Conservation (phyloP, 1,140 invertebrate genomes). For the Acromyrmex charruanus region DNA sequence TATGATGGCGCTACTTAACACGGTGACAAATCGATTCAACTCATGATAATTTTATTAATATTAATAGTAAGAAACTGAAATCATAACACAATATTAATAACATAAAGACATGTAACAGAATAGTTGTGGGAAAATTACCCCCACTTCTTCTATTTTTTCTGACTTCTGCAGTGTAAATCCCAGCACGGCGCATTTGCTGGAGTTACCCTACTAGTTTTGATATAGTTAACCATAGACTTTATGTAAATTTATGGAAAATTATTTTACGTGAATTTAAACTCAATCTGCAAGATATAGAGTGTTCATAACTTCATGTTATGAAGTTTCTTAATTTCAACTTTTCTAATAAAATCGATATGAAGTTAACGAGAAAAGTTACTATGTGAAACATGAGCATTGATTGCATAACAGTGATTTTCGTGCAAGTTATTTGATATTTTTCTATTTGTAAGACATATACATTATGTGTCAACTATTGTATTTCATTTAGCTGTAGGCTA, state of each 20-base stretch:
- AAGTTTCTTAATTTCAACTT: slow-evolving; percentile 14
- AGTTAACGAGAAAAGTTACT: slow-evolving; percentile 18
- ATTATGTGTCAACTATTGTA: background rate
- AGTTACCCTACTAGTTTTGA: background rate
- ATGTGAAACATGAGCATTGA: background rate
- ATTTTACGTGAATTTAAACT: background rate
- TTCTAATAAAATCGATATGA: background rate
- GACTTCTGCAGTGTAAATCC: too few relatives aligned
- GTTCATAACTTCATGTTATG: background rate
- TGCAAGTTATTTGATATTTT: background rate
- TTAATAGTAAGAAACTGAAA: too few relatives aligned
- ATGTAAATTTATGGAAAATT: slow-evolving; percentile 13
- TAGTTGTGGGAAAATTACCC: too few relatives aligned
- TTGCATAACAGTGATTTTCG: slow-evolving; percentile 1
- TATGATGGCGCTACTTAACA: too few relatives aligned
- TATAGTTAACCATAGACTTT: slow-evolving; percentile 22
- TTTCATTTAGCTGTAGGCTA: background rate
- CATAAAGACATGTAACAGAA: too few relatives aligned
- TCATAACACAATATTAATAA: too few relatives aligned
- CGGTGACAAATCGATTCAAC: too few relatives aligned
- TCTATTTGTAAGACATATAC: too few relatives aligned
- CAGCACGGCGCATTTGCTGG: too few relatives aligned
- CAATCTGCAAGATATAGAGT: slow-evolving; percentile 1
- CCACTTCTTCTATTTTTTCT: too few relatives aligned
- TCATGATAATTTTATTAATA: too few relatives aligned